Base-by-base conservation (phyloP, 2,797 vertebrate genomes). In the Adelosebastes latens region DNA sequence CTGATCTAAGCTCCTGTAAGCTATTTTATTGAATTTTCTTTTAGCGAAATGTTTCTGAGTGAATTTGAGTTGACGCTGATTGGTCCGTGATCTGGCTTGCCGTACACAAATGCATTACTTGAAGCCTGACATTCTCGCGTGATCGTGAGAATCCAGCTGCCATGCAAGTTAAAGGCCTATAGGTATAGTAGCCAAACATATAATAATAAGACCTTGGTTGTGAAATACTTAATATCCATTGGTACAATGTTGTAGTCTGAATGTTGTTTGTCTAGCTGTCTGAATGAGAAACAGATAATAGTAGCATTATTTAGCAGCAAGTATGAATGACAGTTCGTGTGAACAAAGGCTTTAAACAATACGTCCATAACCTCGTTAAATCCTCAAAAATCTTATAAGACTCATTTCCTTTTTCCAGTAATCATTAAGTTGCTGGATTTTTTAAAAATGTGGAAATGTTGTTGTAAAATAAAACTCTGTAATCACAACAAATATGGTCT, bases 381-480 rank as follows among this genome's bases (percentile, higher is more conserved):
- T 34, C 46, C 58, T 73, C 2, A 69, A 24, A 73, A 69, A 46
- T 58, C 69, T 53, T 52, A 16, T 13, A 32, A 60, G 22, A 49
- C 13, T 58, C 3, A 70, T 75, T 75, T 69, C 39, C 53, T 6
- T 76, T 66, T 71, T 60, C 27, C 62, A 46, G 67, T 22, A 55
- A 66, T 67, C 20, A 46, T 63, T 27, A 31, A 36, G 20, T 72
- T 20, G 25, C 29, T 25, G 32, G 5, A 34, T 64, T 70, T 59
- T 61, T 66, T 75, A 2, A 42, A 55, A 73, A 52, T 10, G 6
- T 53, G 46, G 64, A 53, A 24, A 3, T 14, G 39, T 53, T 72
- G 56, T 39, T 60, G 81, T 36, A 60, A 59, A 75, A 75, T 53
- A 31, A 77, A 64, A 64, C 53, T 14, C 39, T 62, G 69, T 34